Base-by-base conservation (phyloP, 2,888 invertebrate genomes). In the Lasioglossum morio region DNA sequence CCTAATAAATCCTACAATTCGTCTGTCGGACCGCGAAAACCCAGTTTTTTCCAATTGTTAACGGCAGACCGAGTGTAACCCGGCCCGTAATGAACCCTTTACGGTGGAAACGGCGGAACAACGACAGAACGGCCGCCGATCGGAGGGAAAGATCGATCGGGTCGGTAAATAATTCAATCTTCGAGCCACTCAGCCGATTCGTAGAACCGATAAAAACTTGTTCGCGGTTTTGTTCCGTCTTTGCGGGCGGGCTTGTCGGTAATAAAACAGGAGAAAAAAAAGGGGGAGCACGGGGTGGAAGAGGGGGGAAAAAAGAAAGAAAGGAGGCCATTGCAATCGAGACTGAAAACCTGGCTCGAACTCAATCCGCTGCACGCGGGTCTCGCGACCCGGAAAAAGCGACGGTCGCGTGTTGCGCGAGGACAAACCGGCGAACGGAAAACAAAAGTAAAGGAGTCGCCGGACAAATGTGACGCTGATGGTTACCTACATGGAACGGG, bases 131-230 rank as follows among this genome's bases (percentile, higher is more conserved):
- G 16, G 40, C n/a, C 40, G n/a, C 63, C 63, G 43, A 66, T 66
- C 76, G 43, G 77, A 77, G 69, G 43, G 53, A n/a, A 23, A 48
- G 27, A 70, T 40, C 82, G 82, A 72, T 82, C 76, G 72, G 19
- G 53, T 60, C 48, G 73, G 84, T 84, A 77, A 84, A 84, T 84
- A 84, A 84, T 84, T 84, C 84, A 84, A 84, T 84, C 84, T 82
- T 73, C 73, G 48, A 34, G 48, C 76, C 76, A 66, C 57, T 76
- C 72, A 48, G 73, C 57, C 77, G 72, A 53, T 82, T 63, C 63
- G 43, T 82, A 83, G 84, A 77, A 70, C 77, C 60, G 72, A 48
- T 37, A 83, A 84, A 83, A 84, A 84, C 84, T 84, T 74, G 84
- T 46, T 16, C 34, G 19, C 23, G 30, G 37, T n/a, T 66, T 40